phyloP scores from a whole-genome alignment of 2,888 invertebrate species.

The Eristalinus aeneus region DNA sequence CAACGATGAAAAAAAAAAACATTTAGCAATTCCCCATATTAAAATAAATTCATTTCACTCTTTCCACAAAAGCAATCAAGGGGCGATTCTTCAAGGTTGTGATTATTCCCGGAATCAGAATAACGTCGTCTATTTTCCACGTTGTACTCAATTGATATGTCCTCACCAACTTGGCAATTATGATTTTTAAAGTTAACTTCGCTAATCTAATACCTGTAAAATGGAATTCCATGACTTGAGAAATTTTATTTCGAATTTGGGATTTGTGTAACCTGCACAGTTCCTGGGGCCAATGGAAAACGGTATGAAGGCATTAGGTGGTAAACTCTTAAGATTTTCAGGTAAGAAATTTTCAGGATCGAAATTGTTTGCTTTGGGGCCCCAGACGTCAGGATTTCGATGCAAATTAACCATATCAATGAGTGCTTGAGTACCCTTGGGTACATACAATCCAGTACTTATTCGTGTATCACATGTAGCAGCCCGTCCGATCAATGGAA shows the following conservation, averaged over 20 bases:
- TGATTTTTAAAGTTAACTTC: conserved; percentile 54
- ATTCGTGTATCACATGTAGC: conserved; percentile 52
- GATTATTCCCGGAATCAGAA: background rate
- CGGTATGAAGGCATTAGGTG: conserved; percentile 73
- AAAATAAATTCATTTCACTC: background rate
- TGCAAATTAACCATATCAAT: conserved; percentile 71
- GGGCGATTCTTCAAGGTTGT: background rate
- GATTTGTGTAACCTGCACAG: conserved; percentile 69
- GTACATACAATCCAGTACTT: conserved; percentile 52
- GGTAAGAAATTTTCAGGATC: conserved; percentile 72
- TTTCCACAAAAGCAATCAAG: background rate
- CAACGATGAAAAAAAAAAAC: too few species aligned
- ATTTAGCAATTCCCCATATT: background rate
- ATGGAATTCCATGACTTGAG: conserved; percentile 28
- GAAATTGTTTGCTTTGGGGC: conserved; percentile 71
- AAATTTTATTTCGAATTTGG: too few species aligned
- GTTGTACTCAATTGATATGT: conserved; percentile 64
- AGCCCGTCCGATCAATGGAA: conserved; percentile 70
- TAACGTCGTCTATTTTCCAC: background rate
- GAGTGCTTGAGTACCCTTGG: conserved; percentile 52
- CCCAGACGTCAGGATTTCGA: conserved; percentile 72
- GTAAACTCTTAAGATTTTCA: conserved; percentile 53
- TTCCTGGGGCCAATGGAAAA: conserved; percentile 74
- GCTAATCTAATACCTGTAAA: conserved; percentile 72
- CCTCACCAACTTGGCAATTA: conserved; percentile 58